Evolutionary conservation across 1,140 invertebrate species (phyloP).

Genomic region (Stenopsyche tienmushanensis): DNA sequence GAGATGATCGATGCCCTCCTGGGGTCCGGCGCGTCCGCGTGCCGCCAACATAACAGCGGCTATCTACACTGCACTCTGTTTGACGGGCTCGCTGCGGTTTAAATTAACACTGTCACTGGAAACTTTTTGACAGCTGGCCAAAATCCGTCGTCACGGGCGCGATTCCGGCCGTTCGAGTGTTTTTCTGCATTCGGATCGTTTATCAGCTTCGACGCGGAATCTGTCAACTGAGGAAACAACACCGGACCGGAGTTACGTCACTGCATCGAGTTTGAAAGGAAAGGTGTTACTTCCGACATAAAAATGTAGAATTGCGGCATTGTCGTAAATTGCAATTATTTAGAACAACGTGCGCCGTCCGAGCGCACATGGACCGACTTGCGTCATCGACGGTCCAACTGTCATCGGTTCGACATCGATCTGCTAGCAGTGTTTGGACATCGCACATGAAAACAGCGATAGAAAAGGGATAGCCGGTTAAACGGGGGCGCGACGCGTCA

Average conservation of each 20-base stretch:
- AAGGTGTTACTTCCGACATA: background rate
- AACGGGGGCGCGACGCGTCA: background rate
- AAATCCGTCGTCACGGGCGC: background rate
- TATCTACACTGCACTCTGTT: background rate
- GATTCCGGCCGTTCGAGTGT: background rate
- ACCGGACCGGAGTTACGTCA: background rate
- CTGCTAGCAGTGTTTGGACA: no score
- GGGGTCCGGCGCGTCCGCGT: slow-evolving; percentile 50
- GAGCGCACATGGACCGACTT: no score
- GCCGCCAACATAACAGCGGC: slow-evolving; percentile 39
- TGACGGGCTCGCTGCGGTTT: background rate
- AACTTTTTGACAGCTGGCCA: background rate
- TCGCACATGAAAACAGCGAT: background rate
- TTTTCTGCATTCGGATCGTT: background rate
- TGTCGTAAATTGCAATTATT: no score
- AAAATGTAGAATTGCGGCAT: no score
- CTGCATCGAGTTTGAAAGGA: background rate
- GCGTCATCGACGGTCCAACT: no score
- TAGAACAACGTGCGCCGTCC: no score
- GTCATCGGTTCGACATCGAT: no score
- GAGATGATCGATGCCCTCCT: slow-evolving; percentile 61
- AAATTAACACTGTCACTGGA: background rate
- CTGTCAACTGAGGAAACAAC: background rate
- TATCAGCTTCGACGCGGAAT: background rate
- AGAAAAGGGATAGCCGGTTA: background rate